Percentiles rank a stretch among this genome's conserved stretches.
phyloP scores from a whole-genome alignment of 2,113 vertebrate genomes.

The Boleophthalmus pectinirostris region DNA sequence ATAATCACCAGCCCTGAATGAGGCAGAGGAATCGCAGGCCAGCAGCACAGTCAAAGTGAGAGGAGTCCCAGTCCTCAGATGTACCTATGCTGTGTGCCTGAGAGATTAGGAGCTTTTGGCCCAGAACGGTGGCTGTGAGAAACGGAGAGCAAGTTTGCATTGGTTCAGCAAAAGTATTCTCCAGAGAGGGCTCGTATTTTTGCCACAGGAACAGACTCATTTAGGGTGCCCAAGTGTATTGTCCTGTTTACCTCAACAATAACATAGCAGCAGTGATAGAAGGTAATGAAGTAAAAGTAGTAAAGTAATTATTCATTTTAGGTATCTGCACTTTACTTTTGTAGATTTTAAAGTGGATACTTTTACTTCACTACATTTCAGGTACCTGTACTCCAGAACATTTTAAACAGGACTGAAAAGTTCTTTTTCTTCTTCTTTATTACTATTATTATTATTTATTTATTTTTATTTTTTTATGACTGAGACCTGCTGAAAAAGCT shows the following conservation, averaged over 20 bases:
- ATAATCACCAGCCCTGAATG: conserved; percentile 39
- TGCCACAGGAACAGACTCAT: conserved; percentile 18
- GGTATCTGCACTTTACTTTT: no score
- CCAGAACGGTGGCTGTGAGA: conserved; percentile 38
- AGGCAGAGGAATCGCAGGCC: conserved; percentile 30
- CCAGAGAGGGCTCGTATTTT: conserved; percentile 33
- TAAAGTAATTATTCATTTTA: no score
- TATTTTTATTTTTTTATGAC: no score
- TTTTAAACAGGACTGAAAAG: no score
- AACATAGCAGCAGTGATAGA: no score
- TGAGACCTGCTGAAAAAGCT: no score
- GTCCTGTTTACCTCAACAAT: conserved; percentile 23
- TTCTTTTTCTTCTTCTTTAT: no score
- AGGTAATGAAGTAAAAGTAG: no score
- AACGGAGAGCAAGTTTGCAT: conserved; percentile 38
- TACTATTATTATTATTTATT: no score
- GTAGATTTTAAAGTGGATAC: no score
- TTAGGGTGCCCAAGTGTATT: conserved; percentile 12
- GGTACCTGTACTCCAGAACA: no score
- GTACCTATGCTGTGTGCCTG: neutral
- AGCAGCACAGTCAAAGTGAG: conserved; percentile 26
- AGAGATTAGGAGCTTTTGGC: conserved; percentile 39
- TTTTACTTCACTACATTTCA: no score
- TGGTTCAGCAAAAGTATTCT: conserved; percentile 42
- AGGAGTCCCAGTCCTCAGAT: conserved; percentile 17